A percentile compares a stretch with the other conserved stretches of the same genome.
Conservation (phyloP, 2,797 vertebrate species). For the Chlorospingus flavigularis region DNA sequence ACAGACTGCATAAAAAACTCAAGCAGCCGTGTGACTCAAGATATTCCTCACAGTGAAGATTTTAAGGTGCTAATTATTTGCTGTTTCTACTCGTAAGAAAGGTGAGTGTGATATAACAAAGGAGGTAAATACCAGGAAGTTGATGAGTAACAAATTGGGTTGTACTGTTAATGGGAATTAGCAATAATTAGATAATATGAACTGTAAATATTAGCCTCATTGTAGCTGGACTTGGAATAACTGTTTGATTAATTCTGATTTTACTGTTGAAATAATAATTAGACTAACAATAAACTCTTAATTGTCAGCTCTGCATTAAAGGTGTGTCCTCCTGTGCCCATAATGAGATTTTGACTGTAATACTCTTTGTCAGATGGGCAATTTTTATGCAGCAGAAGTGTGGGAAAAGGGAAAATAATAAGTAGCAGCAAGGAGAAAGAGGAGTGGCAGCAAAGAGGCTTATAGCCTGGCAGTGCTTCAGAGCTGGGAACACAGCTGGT, state of each 20-base stretch:
- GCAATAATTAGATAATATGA: background rate
- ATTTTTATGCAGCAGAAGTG: constrained; percentile 12
- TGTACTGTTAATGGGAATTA: background rate
- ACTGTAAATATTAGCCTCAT: background rate
- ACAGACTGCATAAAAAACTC: background rate
- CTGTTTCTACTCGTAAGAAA: background rate
- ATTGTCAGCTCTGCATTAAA: background rate
- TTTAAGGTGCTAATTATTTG: background rate
- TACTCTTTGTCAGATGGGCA: background rate
- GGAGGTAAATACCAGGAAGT: background rate
- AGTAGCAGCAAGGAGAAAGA: constrained; percentile 8
- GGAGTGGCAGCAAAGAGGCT: background rate
- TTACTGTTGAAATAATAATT: constrained; percentile 2
- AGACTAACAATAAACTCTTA: constrained; percentile 5
- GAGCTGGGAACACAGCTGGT: constrained; percentile 34
- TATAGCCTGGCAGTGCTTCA: background rate
- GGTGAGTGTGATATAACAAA: background rate
- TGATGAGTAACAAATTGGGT: background rate
- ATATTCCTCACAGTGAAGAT: background rate
- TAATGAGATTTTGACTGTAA: constrained; percentile 28
- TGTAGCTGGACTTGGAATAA: background rate
- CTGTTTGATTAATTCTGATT: background rate
- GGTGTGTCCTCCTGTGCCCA: background rate
- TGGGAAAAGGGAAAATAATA: constrained; percentile 12
- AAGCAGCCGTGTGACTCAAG: background rate